Base-by-base conservation (phyloP, 2,888 invertebrate species). In the Athalia cordata region DNA sequence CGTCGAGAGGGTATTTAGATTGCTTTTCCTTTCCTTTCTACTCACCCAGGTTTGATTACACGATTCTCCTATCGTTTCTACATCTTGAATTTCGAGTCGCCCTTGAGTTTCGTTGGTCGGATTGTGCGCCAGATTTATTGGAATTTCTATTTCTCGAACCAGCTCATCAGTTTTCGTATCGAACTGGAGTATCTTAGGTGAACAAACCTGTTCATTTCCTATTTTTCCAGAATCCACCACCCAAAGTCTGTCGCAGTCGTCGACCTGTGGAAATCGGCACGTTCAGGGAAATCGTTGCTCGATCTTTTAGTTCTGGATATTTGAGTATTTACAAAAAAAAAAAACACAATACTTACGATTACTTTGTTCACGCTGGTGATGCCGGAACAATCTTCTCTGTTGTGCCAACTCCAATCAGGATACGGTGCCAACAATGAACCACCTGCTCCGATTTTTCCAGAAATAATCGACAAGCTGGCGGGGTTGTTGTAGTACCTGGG, bases 361-460 rank as follows among this genome's bases (percentile, higher is more conserved):
- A 94, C 91, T 86, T 96, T 91, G 85, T 94, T 95, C 2, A 95
- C 95, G 0, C 95, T 95, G 0, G 94, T 94, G 62, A 96, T 91
- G 15, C 93, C 93, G 49, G 93, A 90, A 84, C 95, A 95, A 86
- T 93, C 80, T 0, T 93, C 92, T 81, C 92, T 92, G 80, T 91
- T 90, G 81, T 94, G 92, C 93, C 93, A 93, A 4, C 89, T 86
- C 90, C 94, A 95, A 88, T 92, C 91, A 0, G 95, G 95, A 88
- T 94, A 95, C 0, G 93, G 93, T 47, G 85, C 84, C 72, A 95
- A 88, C 84, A 65, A 92, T 90, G 6, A 92, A 88, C 11, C 92
- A 89, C 55, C 92, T 0, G 0, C 84, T 80, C 91, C 91, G 0
- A 78, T 82, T 52, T 81, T 77, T n/a, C 86, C 81, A 11, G 88